Base-by-base conservation (phyloP, 2,113 vertebrate species). In the Brachyhypopomus occidentalis region DNA sequence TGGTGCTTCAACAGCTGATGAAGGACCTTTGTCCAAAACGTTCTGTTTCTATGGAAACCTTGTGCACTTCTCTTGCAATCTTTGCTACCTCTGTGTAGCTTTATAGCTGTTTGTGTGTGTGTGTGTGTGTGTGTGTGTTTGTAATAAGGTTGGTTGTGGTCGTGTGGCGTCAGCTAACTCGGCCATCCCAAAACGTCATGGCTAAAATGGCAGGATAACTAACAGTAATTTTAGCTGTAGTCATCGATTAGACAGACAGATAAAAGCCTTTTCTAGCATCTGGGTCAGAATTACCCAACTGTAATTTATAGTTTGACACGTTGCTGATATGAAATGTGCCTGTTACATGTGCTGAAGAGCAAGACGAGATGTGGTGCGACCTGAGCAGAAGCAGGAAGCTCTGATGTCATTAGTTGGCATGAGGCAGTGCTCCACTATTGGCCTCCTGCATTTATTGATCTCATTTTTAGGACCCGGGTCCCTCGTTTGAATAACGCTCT, bases 241-340 rank as follows among this genome's bases (percentile, higher is more conserved):
- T 25, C 27, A 11, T 66, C 16, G 34, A 19, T 67, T 38, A 3
- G 4, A 7, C 34, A 2, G 6, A 22, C 34, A 22, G 64, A 67
- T 38, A 34, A 62, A 62, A 41, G 14, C 9, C 1, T 22, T 71
- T 63, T 30, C 75, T 67, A 30, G 27, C 12, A 66, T 81, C 38
- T 78, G 71, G 83, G 79, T 75, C 59, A 78, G n/a, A 74, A 36
- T 78, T 81, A 27, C 62, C 41, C 78, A 84, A 84, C 62, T 34
- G 36, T 20, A 14, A 2, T 25, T 64, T 36, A 73, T 55, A 27
- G 22, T 20, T 4, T 4, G 34, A 52, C 17, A 27, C 45, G 30
- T 34, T 36, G 23, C 58, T 23, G 5, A 66, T 64, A 17, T 58
- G 11, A 78, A 81, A 78, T 56, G 25, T 2, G 5, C 14, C 20